phyloP scores from a whole-genome alignment of 2,888 invertebrate genomes.

The Polymixis lichenea region DNA sequence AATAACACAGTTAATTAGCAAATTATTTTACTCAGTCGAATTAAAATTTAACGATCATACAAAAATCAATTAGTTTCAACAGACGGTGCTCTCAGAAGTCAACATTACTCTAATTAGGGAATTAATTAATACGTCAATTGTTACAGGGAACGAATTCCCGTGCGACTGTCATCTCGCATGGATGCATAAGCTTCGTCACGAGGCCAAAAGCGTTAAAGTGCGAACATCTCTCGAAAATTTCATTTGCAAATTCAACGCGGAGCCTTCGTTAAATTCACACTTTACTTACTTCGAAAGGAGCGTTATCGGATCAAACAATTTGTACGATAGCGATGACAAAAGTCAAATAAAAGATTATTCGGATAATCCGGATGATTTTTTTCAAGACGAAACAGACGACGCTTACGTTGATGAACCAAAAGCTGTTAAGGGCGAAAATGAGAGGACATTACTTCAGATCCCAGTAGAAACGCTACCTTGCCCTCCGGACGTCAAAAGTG shows the following conservation, averaged over 20 bases:
- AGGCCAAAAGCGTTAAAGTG: conserved; percentile 93
- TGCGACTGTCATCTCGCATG: conserved; percentile 96
- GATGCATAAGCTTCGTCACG: conserved; percentile 94
- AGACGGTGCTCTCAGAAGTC: conserved; percentile 62
- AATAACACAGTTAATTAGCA: conserved; percentile 24
- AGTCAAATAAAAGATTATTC: conserved; percentile 81
- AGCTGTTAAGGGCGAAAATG: conserved; percentile 82
- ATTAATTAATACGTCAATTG: conserved; percentile 79
- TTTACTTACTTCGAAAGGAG: conserved; percentile 85
- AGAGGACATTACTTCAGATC: conserved; percentile 88
- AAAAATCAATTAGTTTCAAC: conserved; percentile 72
- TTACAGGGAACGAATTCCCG: conserved; percentile 95
- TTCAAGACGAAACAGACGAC: conserved; percentile 85
- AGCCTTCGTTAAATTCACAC: conserved; percentile 83
- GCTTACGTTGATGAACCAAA: conserved; percentile 84
- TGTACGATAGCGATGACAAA: conserved; percentile 81
- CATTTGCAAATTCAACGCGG: conserved; percentile 92
- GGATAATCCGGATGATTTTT: conserved; percentile 82
- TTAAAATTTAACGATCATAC: conserved; percentile 61
- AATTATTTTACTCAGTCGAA: conserved; percentile 20
- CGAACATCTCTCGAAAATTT: conserved; percentile 93
- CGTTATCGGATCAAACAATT: conserved; percentile 82
- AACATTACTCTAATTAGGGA: conserved; percentile 74
- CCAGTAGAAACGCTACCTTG: conserved; percentile 91
- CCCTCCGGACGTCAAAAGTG: conserved; percentile 91